Evolutionary conservation across 2,888 invertebrate species (phyloP).

Genomic region (Acrocera orbiculus): DNA sequence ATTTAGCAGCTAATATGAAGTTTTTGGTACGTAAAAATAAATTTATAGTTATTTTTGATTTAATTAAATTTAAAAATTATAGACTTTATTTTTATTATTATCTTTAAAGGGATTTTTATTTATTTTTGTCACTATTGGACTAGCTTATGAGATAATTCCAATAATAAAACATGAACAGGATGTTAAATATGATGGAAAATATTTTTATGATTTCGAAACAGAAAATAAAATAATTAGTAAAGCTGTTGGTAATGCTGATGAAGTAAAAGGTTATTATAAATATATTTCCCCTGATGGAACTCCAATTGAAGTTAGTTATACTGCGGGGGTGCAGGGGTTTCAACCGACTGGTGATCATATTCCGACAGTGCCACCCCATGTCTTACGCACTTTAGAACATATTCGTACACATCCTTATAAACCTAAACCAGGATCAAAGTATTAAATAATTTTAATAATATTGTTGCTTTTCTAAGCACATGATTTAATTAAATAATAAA

Average conservation of each 20-base stretch:
- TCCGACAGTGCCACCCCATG: conserved; percentile 1
- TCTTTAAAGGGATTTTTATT: too few relatives aligned
- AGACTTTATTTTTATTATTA: too few relatives aligned
- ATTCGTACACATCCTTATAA: conserved; percentile 2
- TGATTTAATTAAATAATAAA: background rate
- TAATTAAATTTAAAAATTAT: too few relatives aligned
- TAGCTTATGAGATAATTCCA: conserved; percentile 1
- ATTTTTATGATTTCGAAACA: conserved; percentile 4
- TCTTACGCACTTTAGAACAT: conserved; percentile 3
- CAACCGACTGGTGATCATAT: conserved; percentile 2
- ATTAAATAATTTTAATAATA: too few relatives aligned
- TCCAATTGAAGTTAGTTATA: conserved; percentile 4
- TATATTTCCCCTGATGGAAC: conserved; percentile 5
- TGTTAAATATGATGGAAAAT: conserved; percentile 4
- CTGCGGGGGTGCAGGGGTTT: conserved; percentile 1
- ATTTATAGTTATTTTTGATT: too few relatives aligned
- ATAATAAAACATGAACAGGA: conserved; percentile 5
- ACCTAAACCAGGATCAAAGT: too few relatives aligned
- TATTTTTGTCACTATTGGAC: too few relatives aligned
- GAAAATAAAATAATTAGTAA: conserved; percentile 4
- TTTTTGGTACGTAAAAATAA: too few relatives aligned
- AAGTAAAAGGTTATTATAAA: conserved; percentile 5
- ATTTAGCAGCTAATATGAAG: too few relatives aligned
- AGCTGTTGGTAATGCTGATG: conserved; percentile 2
- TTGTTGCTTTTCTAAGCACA: background rate